Conservation (phyloP, 2,113 vertebrate genomes). For the Forbesichthys papilliferus region DNA sequence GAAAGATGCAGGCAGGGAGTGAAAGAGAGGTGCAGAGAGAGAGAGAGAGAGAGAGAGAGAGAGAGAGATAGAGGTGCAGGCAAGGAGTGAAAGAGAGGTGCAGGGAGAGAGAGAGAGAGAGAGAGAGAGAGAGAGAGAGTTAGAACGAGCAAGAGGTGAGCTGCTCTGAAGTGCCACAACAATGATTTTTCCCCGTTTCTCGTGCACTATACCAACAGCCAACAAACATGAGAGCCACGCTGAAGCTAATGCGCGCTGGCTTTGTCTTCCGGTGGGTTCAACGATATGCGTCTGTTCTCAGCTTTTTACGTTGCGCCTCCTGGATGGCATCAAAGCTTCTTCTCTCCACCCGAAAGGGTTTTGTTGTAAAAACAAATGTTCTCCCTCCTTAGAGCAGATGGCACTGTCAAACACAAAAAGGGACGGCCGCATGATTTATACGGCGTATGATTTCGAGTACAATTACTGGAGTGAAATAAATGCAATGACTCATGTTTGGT, state of each 20-base stretch:
- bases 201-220: background rate
- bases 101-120: background rate
- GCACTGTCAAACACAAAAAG: constrained; percentile 33
- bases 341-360: constrained; percentile 4
- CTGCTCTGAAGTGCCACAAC: constrained; percentile 15
- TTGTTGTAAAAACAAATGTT: constrained; percentile 45
- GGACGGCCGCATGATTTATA: constrained; percentile 63
- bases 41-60: too few species aligned
- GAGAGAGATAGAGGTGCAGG: background rate
- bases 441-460: constrained; percentile 48
- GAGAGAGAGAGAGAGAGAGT: background rate
- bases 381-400: constrained; percentile 42
- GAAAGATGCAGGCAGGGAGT: background rate
- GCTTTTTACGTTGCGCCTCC: constrained; percentile 3
- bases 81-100: background rate
- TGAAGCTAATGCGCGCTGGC: constrained; percentile 17
- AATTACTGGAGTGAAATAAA: constrained; percentile 44
- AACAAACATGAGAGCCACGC: constrained; percentile 9
- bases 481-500: constrained; percentile 20
- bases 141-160: too few species aligned
- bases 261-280: constrained; percentile 42
- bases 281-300: constrained; percentile 7
- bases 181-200: constrained; percentile 14
- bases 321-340: constrained; percentile 38
- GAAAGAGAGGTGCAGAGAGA: background rate